phyloP scores from a whole-genome alignment of 2,797 vertebrate genomes.

The Lindbergichthys nudifrons region DNA sequence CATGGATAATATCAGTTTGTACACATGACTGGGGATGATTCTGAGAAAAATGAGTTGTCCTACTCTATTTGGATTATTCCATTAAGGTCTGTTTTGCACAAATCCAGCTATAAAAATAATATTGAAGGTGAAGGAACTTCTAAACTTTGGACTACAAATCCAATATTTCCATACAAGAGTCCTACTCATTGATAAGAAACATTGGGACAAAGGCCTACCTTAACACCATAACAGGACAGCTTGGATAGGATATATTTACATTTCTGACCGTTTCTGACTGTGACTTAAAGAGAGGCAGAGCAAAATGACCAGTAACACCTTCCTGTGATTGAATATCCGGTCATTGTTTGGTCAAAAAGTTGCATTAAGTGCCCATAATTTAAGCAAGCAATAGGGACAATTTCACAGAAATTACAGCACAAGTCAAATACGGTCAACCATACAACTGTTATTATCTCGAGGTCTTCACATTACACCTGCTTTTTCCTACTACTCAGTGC shows the following conservation, averaged over 20 bases:
- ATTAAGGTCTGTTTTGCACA: not conserved
- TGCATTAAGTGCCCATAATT: not conserved
- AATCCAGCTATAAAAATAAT: not conserved
- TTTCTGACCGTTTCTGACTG: not conserved
- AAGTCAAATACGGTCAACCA: not conserved
- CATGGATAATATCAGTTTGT: not conserved
- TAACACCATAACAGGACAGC: not conserved
- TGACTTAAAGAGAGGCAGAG: not conserved
- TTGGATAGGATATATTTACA: too few species aligned
- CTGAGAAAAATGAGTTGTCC: not conserved
- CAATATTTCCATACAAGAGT: not conserved
- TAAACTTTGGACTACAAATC: not conserved
- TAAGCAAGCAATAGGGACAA: not conserved
- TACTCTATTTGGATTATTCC: not conserved
- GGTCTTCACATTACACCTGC: conserved; percentile 23
- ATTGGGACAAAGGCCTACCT: not conserved
- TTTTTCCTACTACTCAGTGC: not conserved
- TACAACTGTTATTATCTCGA: not conserved
- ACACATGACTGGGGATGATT: not conserved
- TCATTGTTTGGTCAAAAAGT: not conserved
- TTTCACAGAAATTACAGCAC: not conserved
- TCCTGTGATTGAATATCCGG: not conserved
- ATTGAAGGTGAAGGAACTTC: not conserved
- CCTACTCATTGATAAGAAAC: not conserved
- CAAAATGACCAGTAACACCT: not conserved